phyloP scores from a whole-genome alignment of 2,113 vertebrate genomes.

The Gymnorhina tibicen region DNA sequence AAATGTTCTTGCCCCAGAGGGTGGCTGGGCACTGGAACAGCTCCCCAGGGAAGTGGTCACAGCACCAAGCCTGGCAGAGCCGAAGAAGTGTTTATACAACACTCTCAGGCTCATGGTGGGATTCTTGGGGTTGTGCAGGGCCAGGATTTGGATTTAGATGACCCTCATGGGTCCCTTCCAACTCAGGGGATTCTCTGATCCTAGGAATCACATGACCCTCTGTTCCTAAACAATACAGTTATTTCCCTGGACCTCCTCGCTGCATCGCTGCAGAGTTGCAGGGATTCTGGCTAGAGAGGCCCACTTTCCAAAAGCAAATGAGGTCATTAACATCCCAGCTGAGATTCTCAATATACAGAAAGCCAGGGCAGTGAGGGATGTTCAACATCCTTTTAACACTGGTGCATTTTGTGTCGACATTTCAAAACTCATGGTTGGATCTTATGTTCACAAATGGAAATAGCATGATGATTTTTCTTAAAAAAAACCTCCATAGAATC shows the following conservation, averaged over 20 bases:
- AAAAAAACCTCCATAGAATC: fast-evolving
- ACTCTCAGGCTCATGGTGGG: too few species aligned
- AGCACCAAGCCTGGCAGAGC: neutral
- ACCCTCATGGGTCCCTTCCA: neutral
- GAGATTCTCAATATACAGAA: neutral
- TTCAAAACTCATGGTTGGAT: neutral
- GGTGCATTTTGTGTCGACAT: neutral
- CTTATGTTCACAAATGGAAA: neutral
- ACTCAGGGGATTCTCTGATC: neutral
- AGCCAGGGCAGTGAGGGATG: neutral
- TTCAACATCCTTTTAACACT: neutral
- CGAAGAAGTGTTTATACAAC: neutral
- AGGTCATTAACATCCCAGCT: neutral
- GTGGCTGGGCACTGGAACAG: neutral
- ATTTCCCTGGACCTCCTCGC: neutral
- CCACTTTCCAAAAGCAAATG: neutral
- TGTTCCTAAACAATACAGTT: neutral
- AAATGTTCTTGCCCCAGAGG: neutral
- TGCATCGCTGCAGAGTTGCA: neutral
- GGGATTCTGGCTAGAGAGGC: neutral
- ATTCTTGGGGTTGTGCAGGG: neutral
- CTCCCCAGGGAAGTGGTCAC: neutral
- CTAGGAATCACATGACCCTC: neutral
- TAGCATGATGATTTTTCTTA: neutral
- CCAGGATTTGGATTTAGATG: neutral